These are phyloP conservation scores for Xenops minutus DNA, from an alignment of 2,797 vertebrate species.

Conservation along the genomic window DNA sequence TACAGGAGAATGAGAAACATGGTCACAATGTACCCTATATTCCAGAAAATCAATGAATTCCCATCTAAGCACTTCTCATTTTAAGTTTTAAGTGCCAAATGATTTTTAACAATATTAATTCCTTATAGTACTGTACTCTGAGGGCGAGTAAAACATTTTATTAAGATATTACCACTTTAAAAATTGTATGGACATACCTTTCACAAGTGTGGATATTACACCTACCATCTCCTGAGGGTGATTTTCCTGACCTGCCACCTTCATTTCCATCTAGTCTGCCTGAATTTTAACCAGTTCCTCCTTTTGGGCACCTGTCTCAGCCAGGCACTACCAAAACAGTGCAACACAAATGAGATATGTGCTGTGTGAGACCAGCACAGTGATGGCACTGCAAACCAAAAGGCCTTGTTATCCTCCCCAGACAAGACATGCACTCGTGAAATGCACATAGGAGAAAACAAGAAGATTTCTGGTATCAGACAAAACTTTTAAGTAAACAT, in stretches of 20 bases:
- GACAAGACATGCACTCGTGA: not conserved
- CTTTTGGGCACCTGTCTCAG: not conserved
- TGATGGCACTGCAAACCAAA: not conserved
- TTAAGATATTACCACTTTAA: not conserved
- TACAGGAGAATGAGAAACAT: accelerated
- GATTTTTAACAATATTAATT: not conserved
- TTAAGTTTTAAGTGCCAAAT: not conserved
- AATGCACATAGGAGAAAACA: not conserved
- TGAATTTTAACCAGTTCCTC: not conserved
- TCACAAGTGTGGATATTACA: not conserved
- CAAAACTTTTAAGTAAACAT: not conserved
- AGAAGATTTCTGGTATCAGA: not conserved
- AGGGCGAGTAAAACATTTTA: not conserved
- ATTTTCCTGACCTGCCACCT: not conserved
- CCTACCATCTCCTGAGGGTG: not conserved
- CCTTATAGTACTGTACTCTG: not conserved
- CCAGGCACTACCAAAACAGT: not conserved
- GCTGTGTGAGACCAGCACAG: not conserved
- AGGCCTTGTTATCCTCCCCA: not conserved
- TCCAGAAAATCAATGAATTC: not conserved
- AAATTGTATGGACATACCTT: not conserved
- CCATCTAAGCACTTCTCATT: not conserved
- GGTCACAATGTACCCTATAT: not conserved
- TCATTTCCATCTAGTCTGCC: not conserved
- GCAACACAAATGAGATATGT: not conserved